phyloP scores from a whole-genome alignment of 2,113 vertebrate species.

The Asarcornis scutulata region DNA sequence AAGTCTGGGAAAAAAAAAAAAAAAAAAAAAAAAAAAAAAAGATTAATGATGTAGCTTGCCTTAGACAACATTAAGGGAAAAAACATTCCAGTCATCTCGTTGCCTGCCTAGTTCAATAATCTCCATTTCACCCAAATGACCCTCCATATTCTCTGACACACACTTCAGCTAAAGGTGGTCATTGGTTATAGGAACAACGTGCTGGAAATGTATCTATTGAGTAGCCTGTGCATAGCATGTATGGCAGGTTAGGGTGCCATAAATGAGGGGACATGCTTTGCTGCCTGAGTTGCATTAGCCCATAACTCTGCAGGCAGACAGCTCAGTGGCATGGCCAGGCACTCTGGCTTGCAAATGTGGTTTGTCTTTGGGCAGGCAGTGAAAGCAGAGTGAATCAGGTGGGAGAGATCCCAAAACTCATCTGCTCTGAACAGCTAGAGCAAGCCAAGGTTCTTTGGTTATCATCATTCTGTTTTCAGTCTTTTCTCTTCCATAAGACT shows the following conservation, averaged over 20 bases:
- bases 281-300: background rate
- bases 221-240: background rate
- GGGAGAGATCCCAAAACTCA: background rate
- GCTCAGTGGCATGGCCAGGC: background rate
- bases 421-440: background rate
- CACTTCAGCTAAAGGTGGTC: background rate
- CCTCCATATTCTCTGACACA: background rate
- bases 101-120: background rate
- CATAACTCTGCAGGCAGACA: rapidly evolving
- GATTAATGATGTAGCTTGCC: background rate
- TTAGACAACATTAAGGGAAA: background rate
- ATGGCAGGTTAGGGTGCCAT: no score
- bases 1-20: background rate
- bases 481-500: background rate
- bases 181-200: background rate
- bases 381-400: background rate
- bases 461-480: background rate
- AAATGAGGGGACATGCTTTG: background rate
- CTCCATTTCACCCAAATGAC: background rate
- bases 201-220: background rate
- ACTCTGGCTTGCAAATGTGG: rapidly evolving
- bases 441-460: background rate
- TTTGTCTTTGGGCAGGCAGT: background rate
- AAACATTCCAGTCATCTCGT: background rate
- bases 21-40: background rate